phyloP scores from a whole-genome alignment of 1,140 invertebrate genomes.

The Tribolium madens region DNA sequence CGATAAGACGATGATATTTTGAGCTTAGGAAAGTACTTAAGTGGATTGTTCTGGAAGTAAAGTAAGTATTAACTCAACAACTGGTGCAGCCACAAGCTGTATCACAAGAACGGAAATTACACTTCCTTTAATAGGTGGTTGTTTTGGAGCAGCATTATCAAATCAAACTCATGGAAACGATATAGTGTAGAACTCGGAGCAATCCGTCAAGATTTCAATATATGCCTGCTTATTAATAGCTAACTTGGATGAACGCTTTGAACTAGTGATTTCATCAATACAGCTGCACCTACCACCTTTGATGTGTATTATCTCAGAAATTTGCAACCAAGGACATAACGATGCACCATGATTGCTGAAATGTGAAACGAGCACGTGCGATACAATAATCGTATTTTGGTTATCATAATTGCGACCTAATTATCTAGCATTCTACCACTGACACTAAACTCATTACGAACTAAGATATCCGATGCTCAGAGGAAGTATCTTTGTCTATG shows the following conservation, averaged over 20 bases:
- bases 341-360: slow-evolving; percentile 10
- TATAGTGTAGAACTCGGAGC: background rate
- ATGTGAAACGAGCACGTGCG: slow-evolving; percentile 31
- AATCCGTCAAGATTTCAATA: slow-evolving; percentile 21
- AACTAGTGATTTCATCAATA: slow-evolving; percentile 30
- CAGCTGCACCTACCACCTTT: slow-evolving; percentile 26
- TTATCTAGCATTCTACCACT: slow-evolving; percentile 31
- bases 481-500: slow-evolving; percentile 22
- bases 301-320: slow-evolving; percentile 25
- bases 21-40: background rate
- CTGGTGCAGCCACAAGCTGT: background rate
- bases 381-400: slow-evolving; percentile 15
- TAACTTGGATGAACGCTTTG: slow-evolving; percentile 10
- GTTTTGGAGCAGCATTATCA: slow-evolving; percentile 18
- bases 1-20: background rate
- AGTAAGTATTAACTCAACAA: background rate
- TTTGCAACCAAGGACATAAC: slow-evolving; percentile 16
- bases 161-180: slow-evolving; percentile 4
- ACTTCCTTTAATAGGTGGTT: slow-evolving; percentile 6
- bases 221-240: slow-evolving; percentile 19
- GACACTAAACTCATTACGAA: slow-evolving; percentile 34
- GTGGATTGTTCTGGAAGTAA: background rate
- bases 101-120: background rate
- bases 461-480: slow-evolving; percentile 16
- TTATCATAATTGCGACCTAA: slow-evolving; percentile 37